Percentiles rank a stretch among this genome's conserved stretches.
phyloP scores from a whole-genome alignment of 2,888 invertebrate species.

The Hydroisotoma schaefferi region DNA sequence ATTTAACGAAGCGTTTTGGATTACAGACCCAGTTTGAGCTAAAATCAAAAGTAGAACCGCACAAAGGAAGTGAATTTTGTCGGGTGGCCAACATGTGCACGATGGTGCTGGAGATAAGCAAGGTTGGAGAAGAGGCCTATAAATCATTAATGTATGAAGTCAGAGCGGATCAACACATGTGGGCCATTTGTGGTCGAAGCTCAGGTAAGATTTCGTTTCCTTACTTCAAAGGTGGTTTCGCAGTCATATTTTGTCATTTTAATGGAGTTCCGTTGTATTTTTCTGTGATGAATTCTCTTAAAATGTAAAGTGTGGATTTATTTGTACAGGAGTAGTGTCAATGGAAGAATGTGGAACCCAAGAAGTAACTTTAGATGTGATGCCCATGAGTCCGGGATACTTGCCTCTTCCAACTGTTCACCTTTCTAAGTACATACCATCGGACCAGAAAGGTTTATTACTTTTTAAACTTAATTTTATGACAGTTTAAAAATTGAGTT shows the following conservation, averaged over 20 bases:
- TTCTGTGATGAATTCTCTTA: no score
- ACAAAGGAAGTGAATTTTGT: slow-evolving; percentile 77
- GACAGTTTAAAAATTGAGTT: no score
- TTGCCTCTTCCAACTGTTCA: slow-evolving; percentile 83
- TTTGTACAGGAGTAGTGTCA: slow-evolving; percentile 64
- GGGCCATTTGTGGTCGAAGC: slow-evolving; percentile 88
- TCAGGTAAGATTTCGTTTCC: slow-evolving; percentile 61
- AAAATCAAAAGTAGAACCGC: slow-evolving; percentile 71
- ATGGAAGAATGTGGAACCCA: slow-evolving; percentile 61
- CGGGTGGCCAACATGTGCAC: slow-evolving; percentile 79
- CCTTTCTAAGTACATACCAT: slow-evolving; percentile 83
- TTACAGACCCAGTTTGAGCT: slow-evolving; percentile 75
- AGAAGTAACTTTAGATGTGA: slow-evolving; percentile 81
- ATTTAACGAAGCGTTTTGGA: slow-evolving; percentile 34
- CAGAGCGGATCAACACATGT: slow-evolving; percentile 82
- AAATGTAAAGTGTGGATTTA: neutral
- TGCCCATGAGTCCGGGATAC: slow-evolving; percentile 88
- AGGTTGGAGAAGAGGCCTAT: slow-evolving; percentile 50
- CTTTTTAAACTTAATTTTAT: no score
- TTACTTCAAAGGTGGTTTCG: no score
- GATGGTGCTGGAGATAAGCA: slow-evolving; percentile 49
- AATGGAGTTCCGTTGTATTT: no score
- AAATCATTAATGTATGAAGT: slow-evolving; percentile 88
- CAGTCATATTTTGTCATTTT: no score
- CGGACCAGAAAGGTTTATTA: slow-evolving; percentile 53